Percentiles rank a stretch among this genome's conserved stretches.
Conservation (phyloP, 2,888 invertebrate species). For the Scaptomyza parva region DNA sequence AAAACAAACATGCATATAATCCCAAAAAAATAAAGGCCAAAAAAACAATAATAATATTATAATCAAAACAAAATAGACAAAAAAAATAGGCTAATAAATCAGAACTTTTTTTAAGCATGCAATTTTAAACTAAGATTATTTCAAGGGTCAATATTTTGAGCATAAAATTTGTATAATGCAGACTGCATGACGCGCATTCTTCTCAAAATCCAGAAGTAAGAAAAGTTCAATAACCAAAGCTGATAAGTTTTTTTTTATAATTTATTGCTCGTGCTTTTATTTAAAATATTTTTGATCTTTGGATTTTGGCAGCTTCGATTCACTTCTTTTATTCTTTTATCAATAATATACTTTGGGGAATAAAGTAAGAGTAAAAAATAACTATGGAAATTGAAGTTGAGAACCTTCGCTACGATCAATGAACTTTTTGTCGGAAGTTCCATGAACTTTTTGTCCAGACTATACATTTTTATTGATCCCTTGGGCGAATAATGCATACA, state of each 20-base stretch:
- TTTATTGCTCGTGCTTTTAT: background rate
- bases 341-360: constrained; percentile 46
- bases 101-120: background rate
- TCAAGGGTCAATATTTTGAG: background rate
- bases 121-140: background rate
- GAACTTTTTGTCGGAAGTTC: constrained; percentile 62
- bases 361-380: constrained; percentile 24
- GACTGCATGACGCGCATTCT: constrained; percentile 56
- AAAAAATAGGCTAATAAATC: constrained; percentile 34
- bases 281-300: background rate
- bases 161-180: constrained; percentile 13
- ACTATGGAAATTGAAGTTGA: constrained; percentile 51
- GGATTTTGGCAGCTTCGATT: constrained; percentile 21
- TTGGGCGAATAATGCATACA: constrained; percentile 10
- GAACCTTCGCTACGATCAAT: constrained; percentile 64
- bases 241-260: constrained; percentile 8
- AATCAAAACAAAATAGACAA: constrained; percentile 39
- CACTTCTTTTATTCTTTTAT: constrained; percentile 32
- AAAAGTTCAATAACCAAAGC: constrained; percentile 35
- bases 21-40: constrained; percentile 18
- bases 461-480: constrained; percentile 24
- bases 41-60: too few species aligned
- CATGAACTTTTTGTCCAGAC: constrained; percentile 48
- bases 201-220: constrained; percentile 13
- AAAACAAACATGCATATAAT: constrained; percentile 40